Base-by-base conservation (phyloP, 1,140 invertebrate genomes). In the Monomorium pharaonis region DNA sequence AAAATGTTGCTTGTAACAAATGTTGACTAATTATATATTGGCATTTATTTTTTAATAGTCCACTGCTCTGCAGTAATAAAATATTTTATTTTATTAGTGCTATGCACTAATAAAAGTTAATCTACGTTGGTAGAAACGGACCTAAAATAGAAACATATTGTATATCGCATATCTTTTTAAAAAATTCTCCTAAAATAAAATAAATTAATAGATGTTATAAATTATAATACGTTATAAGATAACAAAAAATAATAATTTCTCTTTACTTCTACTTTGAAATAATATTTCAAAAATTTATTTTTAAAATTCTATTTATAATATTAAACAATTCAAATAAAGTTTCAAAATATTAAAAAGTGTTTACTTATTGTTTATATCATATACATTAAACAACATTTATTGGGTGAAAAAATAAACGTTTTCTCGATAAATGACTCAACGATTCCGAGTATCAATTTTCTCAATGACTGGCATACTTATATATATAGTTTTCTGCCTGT, bases 401-500 rank as follows among this genome's bases (percentile, higher is more conserved):
- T 16, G 42, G 24, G 6, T 44, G 44, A 12, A 4, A 84, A 84
- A 84, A 7, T 27, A 30, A 44, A 54, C 30, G 4, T 27, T 24
- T 24, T 9, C 10, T 16, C n/a, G n/a, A n/a, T n/a, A n/a, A n/a
- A n/a, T n/a, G n/a, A n/a, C n/a, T n/a, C n/a, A n/a, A n/a, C n/a
- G n/a, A n/a, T n/a, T 12, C 14, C n/a, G n/a, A 27, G 14, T 16
- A 3, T 14, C 1, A 27, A 1, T 33, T 37, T 78, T 24, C 33
- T 42, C 33, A 27, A 58, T 12, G 14, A n/a, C 5, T 24, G 14
- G 21, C 2, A 12, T 6, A 9, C 27, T n/a, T n/a, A 74, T 70
- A 77, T 7, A 16, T 49, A 60, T 21, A 30, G 44, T 80, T 81
- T 88, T 51, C 65, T 74, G 21, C 78, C 63, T 69, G 21, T 3